Percentiles rank a stretch among this genome's conserved stretches.
These are phyloP conservation scores for Macrotis lagotis DNA, from an alignment of 2,113 vertebrate genomes.

Conservation along the genomic window DNA sequence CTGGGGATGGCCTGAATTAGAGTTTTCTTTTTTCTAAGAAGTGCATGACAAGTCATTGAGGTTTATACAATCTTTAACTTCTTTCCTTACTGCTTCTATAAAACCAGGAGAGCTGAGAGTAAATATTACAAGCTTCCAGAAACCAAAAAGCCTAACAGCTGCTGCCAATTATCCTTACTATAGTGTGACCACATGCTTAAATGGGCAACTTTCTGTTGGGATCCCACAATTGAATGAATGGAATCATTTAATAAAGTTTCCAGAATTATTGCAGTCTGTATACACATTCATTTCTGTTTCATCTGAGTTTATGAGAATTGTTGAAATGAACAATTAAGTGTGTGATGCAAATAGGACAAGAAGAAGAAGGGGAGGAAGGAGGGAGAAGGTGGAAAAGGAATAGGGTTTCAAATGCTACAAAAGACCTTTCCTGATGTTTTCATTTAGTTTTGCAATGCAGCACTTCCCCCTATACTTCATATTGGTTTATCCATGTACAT, in stretches of 20 bases:
- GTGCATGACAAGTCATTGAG: conserved; percentile 67
- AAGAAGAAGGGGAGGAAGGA: background rate
- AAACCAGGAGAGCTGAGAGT: conserved; percentile 48
- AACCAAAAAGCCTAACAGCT: conserved; percentile 79
- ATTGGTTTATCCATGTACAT: background rate
- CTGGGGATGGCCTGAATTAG: conserved; percentile 67
- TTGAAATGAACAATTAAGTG: conserved; percentile 45
- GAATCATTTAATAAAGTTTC: conserved; percentile 76
- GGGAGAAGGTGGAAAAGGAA: background rate
- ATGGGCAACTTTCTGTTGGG: conserved; percentile 76
- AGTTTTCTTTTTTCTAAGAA: conserved; percentile 65
- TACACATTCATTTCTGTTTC: conserved; percentile 76
- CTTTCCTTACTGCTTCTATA: conserved; percentile 65
- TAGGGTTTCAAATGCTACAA: background rate
- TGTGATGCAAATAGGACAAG: conserved; percentile 7
- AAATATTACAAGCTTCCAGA: conserved; percentile 70
- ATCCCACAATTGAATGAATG: conserved; percentile 73
- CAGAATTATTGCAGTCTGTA: conserved; percentile 33
- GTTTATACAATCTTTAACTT: conserved; percentile 74
- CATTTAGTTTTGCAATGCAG: background rate
- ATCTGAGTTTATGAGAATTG: conserved; percentile 50
- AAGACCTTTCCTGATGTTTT: background rate
- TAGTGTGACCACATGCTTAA: conserved; percentile 75
- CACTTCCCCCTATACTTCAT: background rate
- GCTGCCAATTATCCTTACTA: conserved; percentile 83